Evolutionary conservation across 2,888 invertebrate species (phyloP).

Genomic region (Nomada lathburiana): DNA sequence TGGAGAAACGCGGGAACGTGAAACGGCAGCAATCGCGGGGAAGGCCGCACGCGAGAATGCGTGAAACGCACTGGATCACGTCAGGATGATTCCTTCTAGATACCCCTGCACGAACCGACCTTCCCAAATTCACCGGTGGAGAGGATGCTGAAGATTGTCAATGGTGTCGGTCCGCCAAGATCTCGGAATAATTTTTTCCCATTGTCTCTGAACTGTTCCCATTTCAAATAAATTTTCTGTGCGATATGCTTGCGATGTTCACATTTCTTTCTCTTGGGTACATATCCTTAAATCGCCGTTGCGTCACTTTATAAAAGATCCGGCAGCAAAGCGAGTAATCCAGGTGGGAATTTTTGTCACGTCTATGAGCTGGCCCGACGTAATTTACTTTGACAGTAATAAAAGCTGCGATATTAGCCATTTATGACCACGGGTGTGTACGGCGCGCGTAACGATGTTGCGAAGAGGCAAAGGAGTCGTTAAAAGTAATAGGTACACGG

Average conservation of each 20-base stretch:
- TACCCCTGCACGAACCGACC: conserved; percentile 33
- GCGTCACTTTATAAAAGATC: background rate
- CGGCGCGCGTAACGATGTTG: conserved; percentile 42
- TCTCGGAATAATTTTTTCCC: too few relatives aligned
- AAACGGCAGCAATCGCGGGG: conserved; percentile 61
- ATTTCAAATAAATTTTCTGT: too few relatives aligned
- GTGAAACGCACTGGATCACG: conserved; percentile 67
- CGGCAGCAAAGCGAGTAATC: background rate
- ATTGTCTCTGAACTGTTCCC: too few relatives aligned
- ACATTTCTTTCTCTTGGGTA: too few relatives aligned
- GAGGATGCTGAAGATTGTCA: background rate
- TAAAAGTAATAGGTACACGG: conserved; percentile 68
- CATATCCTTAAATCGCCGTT: too few relatives aligned
- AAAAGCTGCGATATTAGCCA: conserved; percentile 65
- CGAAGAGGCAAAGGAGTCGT: conserved; percentile 61
- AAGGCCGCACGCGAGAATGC: conserved; percentile 74
- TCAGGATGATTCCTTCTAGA: conserved; percentile 46
- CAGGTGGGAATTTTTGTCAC: conserved; percentile 31
- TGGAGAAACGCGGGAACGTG: conserved; percentile 62
- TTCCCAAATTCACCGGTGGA: conserved; percentile 17
- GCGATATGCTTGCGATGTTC: too few relatives aligned
- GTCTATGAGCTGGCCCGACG: conserved; percentile 30
- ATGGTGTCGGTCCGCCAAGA: too few relatives aligned
- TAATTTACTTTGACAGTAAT: conserved; percentile 68
- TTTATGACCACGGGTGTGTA: conserved; percentile 53